Evolutionary conservation across 2,888 invertebrate species (phyloP), one percentile per base, ranked within the genome.

Genomic region (Drosophila recens): DNA sequence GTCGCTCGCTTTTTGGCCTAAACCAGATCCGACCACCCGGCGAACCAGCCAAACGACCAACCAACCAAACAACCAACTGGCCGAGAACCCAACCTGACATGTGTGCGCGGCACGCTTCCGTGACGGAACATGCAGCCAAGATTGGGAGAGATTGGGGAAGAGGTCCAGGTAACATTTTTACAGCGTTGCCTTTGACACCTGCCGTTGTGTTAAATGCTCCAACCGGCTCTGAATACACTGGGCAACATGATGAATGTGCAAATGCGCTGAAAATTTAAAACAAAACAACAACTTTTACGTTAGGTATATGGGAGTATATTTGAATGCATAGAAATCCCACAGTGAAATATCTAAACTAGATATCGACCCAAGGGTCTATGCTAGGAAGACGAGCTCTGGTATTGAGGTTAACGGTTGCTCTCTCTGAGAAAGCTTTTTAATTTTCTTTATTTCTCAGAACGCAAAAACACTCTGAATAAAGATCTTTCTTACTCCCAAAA

Each of bases 31-130:
- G 36, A 58, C 53, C 77, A 57, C 46, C 20, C 36, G 40, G 30
- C 33, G 38, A 43, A 13, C 49, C 17, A 40, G 52, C 43, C 45
- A 58, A 34, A 42, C 51, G 46, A 15, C 61, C 40, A 43, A 13
- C 49, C 17, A 40, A 57, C 43, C 45, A 58, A 34, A 42, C 51
- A 42, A 15, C 61, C 62, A 61, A 53, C 56, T 38, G 57, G 56
- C 36, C 68, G 51, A 65, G 51, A 61, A 68, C 48, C 76, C 68
- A 78, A 38, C 42, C 79, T 69, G 81, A 87, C 89, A 88, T 84
- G 87, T 84, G 88, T 87, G 82, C 85, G 72, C 87, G 88, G 83
- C 88, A 87, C 83, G 89, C 89, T 84, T 84, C 84, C 84, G 84
- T 89, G 75, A 78, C 84, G 79, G 74, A 87, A 84, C 84, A 88